phyloP scores from a whole-genome alignment of 1,140 invertebrate species.

The honey bee (Apis mellifera) region DNA sequence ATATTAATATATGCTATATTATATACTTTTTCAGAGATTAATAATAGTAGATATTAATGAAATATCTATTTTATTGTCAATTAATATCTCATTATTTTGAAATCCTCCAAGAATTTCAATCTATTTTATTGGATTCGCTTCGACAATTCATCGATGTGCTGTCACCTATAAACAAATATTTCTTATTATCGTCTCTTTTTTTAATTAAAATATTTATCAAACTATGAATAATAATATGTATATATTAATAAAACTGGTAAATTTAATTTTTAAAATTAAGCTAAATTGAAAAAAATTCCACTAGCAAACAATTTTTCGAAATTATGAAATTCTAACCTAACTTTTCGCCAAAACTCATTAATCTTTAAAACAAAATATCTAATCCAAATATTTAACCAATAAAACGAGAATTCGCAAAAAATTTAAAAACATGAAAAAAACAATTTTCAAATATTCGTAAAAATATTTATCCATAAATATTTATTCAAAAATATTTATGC shows the following conservation, averaged over 20 bases:
- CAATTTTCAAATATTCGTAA: not conserved
- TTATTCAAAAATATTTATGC: not conserved
- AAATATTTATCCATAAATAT: not conserved
- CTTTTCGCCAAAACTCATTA: too few relatives aligned
- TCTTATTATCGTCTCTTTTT: not conserved
- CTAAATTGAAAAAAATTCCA: too few relatives aligned
- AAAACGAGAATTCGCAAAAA: too few relatives aligned
- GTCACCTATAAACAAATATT: not conserved
- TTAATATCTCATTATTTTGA: not conserved
- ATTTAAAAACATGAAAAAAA: not conserved
- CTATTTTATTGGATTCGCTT: not conserved
- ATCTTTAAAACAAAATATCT: too few relatives aligned
- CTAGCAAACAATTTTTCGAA: too few relatives aligned
- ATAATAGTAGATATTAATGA: not conserved
- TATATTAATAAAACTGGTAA: too few relatives aligned
- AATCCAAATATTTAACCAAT: too few relatives aligned
- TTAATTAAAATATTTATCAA: too few relatives aligned
- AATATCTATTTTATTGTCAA: slow-evolving; percentile 8
- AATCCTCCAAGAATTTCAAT: not conserved
- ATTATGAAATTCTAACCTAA: too few relatives aligned
- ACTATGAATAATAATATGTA: too few relatives aligned
- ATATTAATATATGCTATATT: not conserved
- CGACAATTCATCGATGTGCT: not conserved
- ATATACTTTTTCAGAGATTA: not conserved
- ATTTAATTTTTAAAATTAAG: too few relatives aligned